Evolutionary conservation across 2,797 vertebrate genomes (phyloP).

Genomic region (Amazonetta brasiliensis): DNA sequence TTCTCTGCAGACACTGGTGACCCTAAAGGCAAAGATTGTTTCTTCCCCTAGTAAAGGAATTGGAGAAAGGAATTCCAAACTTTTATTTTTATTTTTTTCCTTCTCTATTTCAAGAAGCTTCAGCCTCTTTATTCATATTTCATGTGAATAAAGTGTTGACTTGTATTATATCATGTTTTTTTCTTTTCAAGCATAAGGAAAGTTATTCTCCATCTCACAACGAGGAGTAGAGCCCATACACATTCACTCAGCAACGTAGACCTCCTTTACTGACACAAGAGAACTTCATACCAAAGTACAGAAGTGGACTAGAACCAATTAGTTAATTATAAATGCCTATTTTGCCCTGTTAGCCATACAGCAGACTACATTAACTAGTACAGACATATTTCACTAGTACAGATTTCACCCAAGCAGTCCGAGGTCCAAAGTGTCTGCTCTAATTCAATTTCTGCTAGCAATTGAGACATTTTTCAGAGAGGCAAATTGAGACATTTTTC

Average conservation of each 20-base stretch:
- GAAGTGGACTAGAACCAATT: background rate
- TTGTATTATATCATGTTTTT: rapidly evolving
- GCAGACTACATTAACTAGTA: rapidly evolving
- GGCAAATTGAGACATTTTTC: background rate
- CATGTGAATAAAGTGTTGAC: background rate
- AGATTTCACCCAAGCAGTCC: background rate
- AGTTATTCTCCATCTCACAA: rapidly evolving
- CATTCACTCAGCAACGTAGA: rapidly evolving
- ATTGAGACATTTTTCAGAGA: background rate
- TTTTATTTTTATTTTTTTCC: background rate
- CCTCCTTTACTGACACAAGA: background rate
- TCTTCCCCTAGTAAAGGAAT: rapidly evolving
- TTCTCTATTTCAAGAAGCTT: background rate
- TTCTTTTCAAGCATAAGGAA: background rate
- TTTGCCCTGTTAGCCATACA: background rate
- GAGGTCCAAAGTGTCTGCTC: background rate
- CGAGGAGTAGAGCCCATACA: background rate
- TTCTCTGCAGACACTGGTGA: background rate
- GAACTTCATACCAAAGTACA: background rate
- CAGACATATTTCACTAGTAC: background rate
- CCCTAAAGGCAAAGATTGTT: background rate
- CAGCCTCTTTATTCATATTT: background rate
- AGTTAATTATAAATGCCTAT: background rate
- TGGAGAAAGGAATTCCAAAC: background rate
- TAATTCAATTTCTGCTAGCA: background rate